These are phyloP conservation scores for Drosophila persimilis DNA, from an alignment of 1,140 invertebrate genomes.

Conservation along the genomic window DNA sequence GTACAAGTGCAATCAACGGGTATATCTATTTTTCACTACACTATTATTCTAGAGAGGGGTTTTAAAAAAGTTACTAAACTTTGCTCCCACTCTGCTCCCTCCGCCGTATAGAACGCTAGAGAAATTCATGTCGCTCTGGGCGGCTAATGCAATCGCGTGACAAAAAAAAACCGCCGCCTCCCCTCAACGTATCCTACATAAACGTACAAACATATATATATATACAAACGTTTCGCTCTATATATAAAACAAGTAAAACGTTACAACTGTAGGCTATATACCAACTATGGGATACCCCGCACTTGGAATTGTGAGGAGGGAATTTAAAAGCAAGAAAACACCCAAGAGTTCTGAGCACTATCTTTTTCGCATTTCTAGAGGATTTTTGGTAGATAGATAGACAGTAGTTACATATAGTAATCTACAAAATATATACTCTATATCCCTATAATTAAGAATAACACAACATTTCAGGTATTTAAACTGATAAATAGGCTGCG, in stretches of 20 bases:
- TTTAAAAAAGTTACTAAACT: conserved; percentile 5
- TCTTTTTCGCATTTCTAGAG: too few relatives aligned
- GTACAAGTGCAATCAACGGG: not conserved
- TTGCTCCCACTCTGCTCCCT: not conserved
- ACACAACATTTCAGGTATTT: too few relatives aligned
- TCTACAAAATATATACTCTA: too few relatives aligned
- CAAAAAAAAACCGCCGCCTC: conserved; percentile 5
- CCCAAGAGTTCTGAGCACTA: too few relatives aligned
- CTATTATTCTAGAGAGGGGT: too few relatives aligned
- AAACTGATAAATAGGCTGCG: too few relatives aligned
- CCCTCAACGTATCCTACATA: conserved; percentile 17
- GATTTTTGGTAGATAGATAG: too few relatives aligned
- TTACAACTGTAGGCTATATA: not conserved
- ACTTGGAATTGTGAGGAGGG: too few relatives aligned
- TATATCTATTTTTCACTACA: conserved; percentile 12
- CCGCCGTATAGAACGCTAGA: conserved; percentile 9
- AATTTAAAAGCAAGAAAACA: too few relatives aligned
- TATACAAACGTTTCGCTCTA: not conserved
- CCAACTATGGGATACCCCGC: conserved; percentile 4
- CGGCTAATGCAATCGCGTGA: conserved; percentile 35
- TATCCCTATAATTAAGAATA: too few relatives aligned
- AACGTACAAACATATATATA: conserved; percentile 30
- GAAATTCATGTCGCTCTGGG: conserved; percentile 17
- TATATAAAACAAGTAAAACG: too few relatives aligned
- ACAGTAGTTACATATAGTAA: too few relatives aligned